Evolutionary conservation across 1,140 invertebrate species (phyloP).

Genomic region (Cydia fagiglandana): DNA sequence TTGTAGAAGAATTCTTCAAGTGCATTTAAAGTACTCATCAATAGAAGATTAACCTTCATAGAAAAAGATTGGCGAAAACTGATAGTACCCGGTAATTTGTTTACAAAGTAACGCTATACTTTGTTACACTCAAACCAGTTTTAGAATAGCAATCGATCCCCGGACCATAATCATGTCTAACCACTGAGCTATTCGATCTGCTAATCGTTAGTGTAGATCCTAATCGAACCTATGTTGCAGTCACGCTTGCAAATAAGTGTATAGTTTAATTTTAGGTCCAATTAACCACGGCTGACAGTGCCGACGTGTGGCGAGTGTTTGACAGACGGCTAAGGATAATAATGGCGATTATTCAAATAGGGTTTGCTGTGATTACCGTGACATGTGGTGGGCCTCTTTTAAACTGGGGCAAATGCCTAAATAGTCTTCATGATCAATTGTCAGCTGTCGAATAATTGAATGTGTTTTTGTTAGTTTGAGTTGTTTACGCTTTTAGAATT

Average conservation of each 20-base stretch:
- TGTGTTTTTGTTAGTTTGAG: too few relatives aligned
- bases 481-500: too few relatives aligned
- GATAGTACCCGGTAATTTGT: neutral
- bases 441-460: neutral
- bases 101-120: neutral
- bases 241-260: slow-evolving; percentile 13
- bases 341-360: slow-evolving; percentile 17
- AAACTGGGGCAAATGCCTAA: neutral
- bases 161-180: slow-evolving; percentile 2
- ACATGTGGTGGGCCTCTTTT: neutral
- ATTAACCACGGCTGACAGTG: slow-evolving; percentile 24
- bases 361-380: slow-evolving; percentile 14
- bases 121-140: neutral
- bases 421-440: neutral
- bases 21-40: neutral
- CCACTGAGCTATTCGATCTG: slow-evolving; percentile 5
- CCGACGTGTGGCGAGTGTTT: neutral
- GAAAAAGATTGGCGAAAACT: neutral
- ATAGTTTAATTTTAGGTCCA: slow-evolving; percentile 14
- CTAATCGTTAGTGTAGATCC: slow-evolving; percentile 6
- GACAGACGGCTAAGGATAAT: slow-evolving; percentile 25
- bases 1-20: neutral
- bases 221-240: slow-evolving; percentile 14
- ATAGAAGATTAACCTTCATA: neutral
- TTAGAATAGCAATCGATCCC: neutral